phyloP scores from a whole-genome alignment of 2,888 invertebrate species.

The Electrophaes corylata region DNA sequence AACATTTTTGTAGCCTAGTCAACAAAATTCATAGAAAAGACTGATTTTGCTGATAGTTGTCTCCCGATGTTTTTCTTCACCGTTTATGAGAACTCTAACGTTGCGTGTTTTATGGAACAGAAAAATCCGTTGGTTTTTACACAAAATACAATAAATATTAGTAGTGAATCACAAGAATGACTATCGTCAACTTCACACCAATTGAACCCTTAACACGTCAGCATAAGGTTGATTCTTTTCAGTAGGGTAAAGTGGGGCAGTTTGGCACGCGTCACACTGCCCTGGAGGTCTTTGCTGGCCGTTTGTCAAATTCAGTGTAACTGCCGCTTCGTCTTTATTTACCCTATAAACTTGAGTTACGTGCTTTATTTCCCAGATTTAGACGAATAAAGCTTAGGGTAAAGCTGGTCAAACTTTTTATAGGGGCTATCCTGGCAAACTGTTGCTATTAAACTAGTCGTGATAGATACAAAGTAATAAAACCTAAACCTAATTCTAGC shows the following conservation, averaged over 20 bases:
- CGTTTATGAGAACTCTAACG: too few relatives aligned
- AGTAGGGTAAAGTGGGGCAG: conserved; percentile 31
- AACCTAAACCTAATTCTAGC: not conserved
- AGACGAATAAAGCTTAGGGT: conserved; percentile 41
- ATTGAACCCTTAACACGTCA: conserved; percentile 1
- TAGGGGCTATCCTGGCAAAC: conserved; percentile 12
- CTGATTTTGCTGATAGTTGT: too few relatives aligned
- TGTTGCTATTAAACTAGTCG: conserved; percentile 18
- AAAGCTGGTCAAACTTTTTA: conserved; percentile 43
- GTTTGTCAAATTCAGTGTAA: conserved; percentile 41
- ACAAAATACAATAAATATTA: not conserved
- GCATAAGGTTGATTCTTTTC: conserved; percentile 8
- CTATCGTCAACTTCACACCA: not conserved
- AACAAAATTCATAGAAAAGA: too few relatives aligned
- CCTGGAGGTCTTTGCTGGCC: conserved; percentile 23
- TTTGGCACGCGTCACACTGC: conserved; percentile 46
- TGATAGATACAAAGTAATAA: conserved; percentile 12
- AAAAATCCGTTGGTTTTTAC: not conserved
- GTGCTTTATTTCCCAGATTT: conserved; percentile 47
- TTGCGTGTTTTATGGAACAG: too few relatives aligned
- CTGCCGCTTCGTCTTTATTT: conserved; percentile 47
- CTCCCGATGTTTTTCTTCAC: too few relatives aligned
- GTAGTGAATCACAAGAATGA: not conserved
- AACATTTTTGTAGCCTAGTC: too few relatives aligned
- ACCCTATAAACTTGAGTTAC: conserved; percentile 49